Evolutionary conservation across 2,888 invertebrate species (phyloP), one percentile per base, ranked within the genome.

Genomic region (Microchrysa polita): DNA sequence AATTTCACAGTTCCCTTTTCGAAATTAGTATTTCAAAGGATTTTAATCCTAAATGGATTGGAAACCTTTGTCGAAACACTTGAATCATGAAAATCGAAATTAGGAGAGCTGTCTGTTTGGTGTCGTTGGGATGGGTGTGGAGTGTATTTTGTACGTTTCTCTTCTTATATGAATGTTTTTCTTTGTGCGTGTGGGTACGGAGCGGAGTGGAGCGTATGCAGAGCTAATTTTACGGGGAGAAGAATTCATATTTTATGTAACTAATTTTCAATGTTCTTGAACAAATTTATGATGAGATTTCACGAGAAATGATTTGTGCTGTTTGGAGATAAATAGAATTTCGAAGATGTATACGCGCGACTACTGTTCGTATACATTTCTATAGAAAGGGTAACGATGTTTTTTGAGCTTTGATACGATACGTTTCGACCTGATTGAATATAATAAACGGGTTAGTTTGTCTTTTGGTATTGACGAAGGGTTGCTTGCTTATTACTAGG

Each of bases 41-140:
- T 69, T 69, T 69, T 57, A 55, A 57, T 42, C 69, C 57, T 69
- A 57, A 69, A 69, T 69, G 55, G 69, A 69, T 69, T 69, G 69
- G 69, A 69, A 69, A 69, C 69, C 55, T 55, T 57, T 65, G 44
- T 69, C 42, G 69, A 69, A 57, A 57, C 40, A 69, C 69, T 55
- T 69, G 69, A 69, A 57, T 69, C 69, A 55, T 55, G 69, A 69
- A 69, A 55, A 55, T 69, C 69, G 57, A 55, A 69, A 69, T 67
- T 67, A 55, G 67, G 67, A 67, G 52, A 53, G 55, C 53, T 53
- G 23, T 23, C 27, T 44, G n/a, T n/a, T n/a, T n/a, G n/a, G n/a
- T n/a, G n/a, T n/a, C n/a, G 22, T 16, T 61, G 40, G 27, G 40
- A n/a, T 5, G 61, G 10, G 48, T 48, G 48, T 48, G 48, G 48